Evolutionary conservation across 2,797 vertebrate genomes (phyloP).

Genomic region (Notolepis coatsorum): DNA sequence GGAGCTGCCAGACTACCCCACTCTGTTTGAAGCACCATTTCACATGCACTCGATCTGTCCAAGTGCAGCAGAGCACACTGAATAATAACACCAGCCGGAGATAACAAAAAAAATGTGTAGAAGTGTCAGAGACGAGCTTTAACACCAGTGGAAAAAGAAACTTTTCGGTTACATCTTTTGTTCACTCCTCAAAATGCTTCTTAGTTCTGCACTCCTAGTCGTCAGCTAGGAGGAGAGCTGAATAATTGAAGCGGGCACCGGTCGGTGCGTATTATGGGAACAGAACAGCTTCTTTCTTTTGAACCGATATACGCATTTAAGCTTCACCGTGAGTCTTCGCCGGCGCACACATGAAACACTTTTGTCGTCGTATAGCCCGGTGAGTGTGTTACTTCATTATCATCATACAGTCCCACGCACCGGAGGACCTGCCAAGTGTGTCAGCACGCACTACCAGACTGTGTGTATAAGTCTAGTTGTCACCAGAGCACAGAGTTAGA

Average conservation of each 20-base stretch:
- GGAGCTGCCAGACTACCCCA: conserved; percentile 27
- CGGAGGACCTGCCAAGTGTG: conserved; percentile 13
- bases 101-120: conserved; percentile 13
- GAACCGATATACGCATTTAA: conserved; percentile 39
- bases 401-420: too few relatives aligned
- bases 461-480: background rate
- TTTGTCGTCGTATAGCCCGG: conserved; percentile 47
- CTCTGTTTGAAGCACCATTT: conserved; percentile 45
- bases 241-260: conserved; percentile 54
- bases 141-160: conserved; percentile 8
- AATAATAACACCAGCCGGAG: conserved; percentile 22
- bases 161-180: background rate
- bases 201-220: conserved; percentile 26
- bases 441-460: conserved; percentile 16
- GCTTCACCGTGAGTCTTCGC: conserved; percentile 19
- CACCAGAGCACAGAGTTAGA: conserved; percentile 26
- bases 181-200: conserved; percentile 14
- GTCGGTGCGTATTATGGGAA: conserved; percentile 18
- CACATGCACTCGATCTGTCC: conserved; percentile 40
- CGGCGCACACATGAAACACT: conserved; percentile 66
- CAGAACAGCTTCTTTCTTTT: conserved; percentile 22
- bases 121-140: conserved; percentile 16
- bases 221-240: conserved; percentile 16
- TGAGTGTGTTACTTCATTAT: conserved; percentile 44
- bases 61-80: conserved; percentile 26